Evolutionary conservation across 2,797 vertebrate genomes (phyloP).

Genomic region (Lateolabrax maculatus): DNA sequence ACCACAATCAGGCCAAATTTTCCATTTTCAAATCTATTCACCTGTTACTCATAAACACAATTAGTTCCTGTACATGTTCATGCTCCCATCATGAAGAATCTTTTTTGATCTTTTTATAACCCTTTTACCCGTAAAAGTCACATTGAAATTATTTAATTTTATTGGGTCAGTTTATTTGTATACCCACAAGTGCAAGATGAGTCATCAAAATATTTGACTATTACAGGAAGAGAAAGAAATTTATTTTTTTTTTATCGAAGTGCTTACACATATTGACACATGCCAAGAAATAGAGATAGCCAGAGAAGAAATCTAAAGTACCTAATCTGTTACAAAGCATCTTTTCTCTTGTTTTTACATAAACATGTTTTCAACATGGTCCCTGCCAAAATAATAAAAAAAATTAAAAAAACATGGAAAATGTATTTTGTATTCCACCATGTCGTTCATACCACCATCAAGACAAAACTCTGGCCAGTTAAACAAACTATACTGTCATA

Average conservation of each 20-base stretch:
- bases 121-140: conserved; percentile 4
- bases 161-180: not conserved
- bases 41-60: not conserved
- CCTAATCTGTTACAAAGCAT: not conserved
- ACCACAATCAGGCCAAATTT: not conserved
- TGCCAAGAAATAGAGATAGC: not conserved
- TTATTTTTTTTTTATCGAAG: not conserved
- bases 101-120: not conserved
- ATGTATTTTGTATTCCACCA: not conserved
- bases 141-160: not conserved
- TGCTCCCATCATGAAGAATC: not conserved
- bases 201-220: conserved; percentile 13
- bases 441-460: conserved; percentile 2
- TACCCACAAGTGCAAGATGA: conserved; percentile 1
- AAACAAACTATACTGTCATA: not conserved
- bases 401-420: not conserved
- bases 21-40: conserved; percentile 5
- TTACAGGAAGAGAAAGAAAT: not conserved
- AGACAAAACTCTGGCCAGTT: not conserved
- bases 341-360: not conserved
- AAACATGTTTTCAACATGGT: not conserved
- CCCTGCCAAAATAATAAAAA: not conserved
- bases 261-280: not conserved
- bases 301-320: not conserved
- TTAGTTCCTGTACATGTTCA: not conserved